Percentiles rank a stretch among this genome's conserved stretches.
Evolutionary conservation across 2,797 vertebrate genomes (phyloP).

Genomic region (Poecilia wingei): DNA sequence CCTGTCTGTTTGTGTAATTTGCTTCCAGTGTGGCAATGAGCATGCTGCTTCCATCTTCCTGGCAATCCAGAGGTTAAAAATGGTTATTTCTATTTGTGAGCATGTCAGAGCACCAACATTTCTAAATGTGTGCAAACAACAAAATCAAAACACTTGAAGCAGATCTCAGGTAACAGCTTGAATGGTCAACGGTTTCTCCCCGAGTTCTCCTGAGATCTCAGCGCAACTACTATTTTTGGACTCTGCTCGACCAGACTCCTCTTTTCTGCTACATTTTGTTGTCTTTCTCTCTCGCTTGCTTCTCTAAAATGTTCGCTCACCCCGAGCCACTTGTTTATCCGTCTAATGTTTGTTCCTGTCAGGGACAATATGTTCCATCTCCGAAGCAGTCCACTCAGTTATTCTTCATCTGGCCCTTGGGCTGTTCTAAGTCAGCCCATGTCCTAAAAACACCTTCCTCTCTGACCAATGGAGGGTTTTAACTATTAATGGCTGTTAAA

Average conservation of each 20-base stretch:
- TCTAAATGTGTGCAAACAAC: slow-evolving; percentile 11
- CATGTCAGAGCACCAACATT: neutral
- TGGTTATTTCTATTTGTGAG: neutral
- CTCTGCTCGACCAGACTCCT: slow-evolving; percentile 41
- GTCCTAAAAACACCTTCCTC: slow-evolving; percentile 67
- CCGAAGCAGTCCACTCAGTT: slow-evolving; percentile 57
- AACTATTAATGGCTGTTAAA: slow-evolving; percentile 66
- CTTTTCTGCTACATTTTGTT: slow-evolving; percentile 39
- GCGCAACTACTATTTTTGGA: slow-evolving; percentile 64
- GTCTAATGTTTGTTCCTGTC: slow-evolving; percentile 72
- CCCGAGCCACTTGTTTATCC: slow-evolving; percentile 72
- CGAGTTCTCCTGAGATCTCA: slow-evolving; percentile 36
- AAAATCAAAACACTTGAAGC: slow-evolving; percentile 36
- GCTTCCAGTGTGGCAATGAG: slow-evolving; percentile 40
- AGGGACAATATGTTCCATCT: slow-evolving; percentile 71
- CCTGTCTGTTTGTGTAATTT: slow-evolving; percentile 45
- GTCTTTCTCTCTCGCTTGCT: slow-evolving; percentile 33
- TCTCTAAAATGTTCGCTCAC: slow-evolving; percentile 63
- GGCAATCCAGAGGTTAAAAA: slow-evolving; percentile 32
- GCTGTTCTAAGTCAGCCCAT: slow-evolving; percentile 65
- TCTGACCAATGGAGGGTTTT: slow-evolving; percentile 64
- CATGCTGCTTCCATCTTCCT: slow-evolving; percentile 40
- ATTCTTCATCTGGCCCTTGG: slow-evolving; percentile 69
- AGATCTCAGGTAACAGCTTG: slow-evolving; percentile 57
- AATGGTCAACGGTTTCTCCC: slow-evolving; percentile 35